These are phyloP conservation scores for Danio aesculapii DNA, from an alignment of 2,797 vertebrate species.

Conservation along the genomic window DNA sequence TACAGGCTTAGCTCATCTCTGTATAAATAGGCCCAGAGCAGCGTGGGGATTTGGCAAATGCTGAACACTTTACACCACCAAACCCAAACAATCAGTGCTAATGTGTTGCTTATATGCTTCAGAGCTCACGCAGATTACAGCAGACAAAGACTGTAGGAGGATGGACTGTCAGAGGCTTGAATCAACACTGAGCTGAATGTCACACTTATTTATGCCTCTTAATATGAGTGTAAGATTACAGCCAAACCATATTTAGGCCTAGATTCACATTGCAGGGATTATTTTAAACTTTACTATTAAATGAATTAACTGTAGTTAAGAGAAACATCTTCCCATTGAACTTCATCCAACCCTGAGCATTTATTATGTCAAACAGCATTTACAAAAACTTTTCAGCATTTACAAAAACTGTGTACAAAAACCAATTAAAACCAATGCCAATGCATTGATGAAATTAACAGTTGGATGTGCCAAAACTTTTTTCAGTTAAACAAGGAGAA, in stretches of 20 bases:
- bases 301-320: too few relatives aligned
- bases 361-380: too few relatives aligned
- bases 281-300: background rate
- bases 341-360: too few relatives aligned
- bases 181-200: slow-evolving; percentile 37
- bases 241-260: slow-evolving; percentile 56
- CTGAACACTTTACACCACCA: slow-evolving; percentile 50
- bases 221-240: slow-evolving; percentile 59
- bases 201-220: slow-evolving; percentile 17
- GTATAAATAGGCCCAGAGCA: slow-evolving; percentile 71
- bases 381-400: too few relatives aligned
- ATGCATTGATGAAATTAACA: too few relatives aligned
- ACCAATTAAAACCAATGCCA: too few relatives aligned
- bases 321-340: background rate
- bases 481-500: too few relatives aligned
- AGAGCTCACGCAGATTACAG: slow-evolving; percentile 34
- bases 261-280: background rate
- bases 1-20: slow-evolving; percentile 67
- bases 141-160: slow-evolving; percentile 29
- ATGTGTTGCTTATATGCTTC: slow-evolving; percentile 63
- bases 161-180: slow-evolving; percentile 30
- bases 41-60: slow-evolving; percentile 58
- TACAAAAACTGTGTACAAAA: too few relatives aligned
- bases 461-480: too few relatives aligned
- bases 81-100: slow-evolving; percentile 58